Conservation (phyloP, 2,113 vertebrate genomes). For the Myrmecophaga tridactyla region DNA sequence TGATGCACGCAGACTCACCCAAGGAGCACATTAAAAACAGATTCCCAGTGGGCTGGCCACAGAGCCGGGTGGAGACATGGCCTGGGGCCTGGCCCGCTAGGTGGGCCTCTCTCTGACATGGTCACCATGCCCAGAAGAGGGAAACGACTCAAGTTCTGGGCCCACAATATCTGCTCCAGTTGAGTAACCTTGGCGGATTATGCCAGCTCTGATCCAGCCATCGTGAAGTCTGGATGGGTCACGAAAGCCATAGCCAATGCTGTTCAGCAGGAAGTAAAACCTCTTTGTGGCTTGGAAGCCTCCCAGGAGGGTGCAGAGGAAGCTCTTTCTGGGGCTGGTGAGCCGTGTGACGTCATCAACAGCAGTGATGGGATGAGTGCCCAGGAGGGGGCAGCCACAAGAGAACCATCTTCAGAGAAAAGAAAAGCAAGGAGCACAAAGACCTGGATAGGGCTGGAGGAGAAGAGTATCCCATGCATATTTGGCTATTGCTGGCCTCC, state of each 20-base stretch:
- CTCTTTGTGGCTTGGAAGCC: constrained; percentile 91
- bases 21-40: not conserved
- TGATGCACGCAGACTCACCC: not conserved
- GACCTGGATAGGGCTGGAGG: too few species aligned
- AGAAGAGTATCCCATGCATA: too few species aligned
- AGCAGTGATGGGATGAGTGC: too few species aligned
- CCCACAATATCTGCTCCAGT: constrained; percentile 89
- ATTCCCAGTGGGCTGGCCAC: not conserved
- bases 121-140: constrained; percentile 93
- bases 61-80: constrained; percentile 83
- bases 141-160: constrained; percentile 92
- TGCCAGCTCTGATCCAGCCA: constrained; percentile 92
- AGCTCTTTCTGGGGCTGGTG: not conserved
- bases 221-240: constrained; percentile 91
- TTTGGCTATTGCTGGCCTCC: too few species aligned
- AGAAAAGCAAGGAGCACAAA: too few species aligned
- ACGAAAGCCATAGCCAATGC: constrained; percentile 93
- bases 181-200: constrained; percentile 93
- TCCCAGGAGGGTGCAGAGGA: constrained; percentile 87
- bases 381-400: too few species aligned
- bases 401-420: too few species aligned
- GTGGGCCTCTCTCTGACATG: constrained; percentile 73
- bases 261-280: constrained; percentile 93
- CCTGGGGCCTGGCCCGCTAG: constrained; percentile 75
- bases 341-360: too few species aligned